Base-by-base conservation (phyloP, 2,888 invertebrate genomes). In the Halocaridina rubra region DNA sequence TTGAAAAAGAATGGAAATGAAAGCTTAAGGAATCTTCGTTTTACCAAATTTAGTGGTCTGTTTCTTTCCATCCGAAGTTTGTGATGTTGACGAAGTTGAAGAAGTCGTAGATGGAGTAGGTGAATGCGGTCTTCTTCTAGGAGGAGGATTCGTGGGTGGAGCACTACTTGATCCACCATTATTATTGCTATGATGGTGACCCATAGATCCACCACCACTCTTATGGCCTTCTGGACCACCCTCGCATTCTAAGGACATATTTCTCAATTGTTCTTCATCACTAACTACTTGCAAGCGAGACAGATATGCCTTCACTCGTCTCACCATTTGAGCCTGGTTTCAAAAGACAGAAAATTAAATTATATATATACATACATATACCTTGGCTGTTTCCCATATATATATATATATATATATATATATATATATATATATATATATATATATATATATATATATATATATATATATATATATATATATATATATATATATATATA, bases 291-390 rank as follows among this genome's bases (percentile, higher is more conserved):
- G 95, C 93, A 99, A 94, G 89, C 96, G 95, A 89, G 95, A 95
- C 85, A 99, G 93, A 92, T 99, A 99, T 2, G 98, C 96, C 91
- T 98, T 98, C 4, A 99, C 98, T 81, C 98, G 93, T 33, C 98
- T 93, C 81, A 98, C 98, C 99, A 99, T 99, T 92, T 98, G 97
- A 33, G 98, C 98, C 92, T 92, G 88, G n/a, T n/a, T n/a, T n/a
- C n/a, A n/a, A n/a, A n/a, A 22, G 86, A 3, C 16, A 16, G 3
- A 19, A 39, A 19, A 53, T n/a, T 27, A n/a, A 79, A 13, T 1
- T 27, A 8, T 27, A 10, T 64, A 8, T 64, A 24, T n/a, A n/a
- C n/a, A n/a, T n/a, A n/a, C n/a, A n/a, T n/a, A n/a, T n/a, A n/a
- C n/a, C n/a, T n/a, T n/a, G n/a, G n/a, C n/a, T n/a, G n/a, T n/a